Conservation (phyloP, 2,113 vertebrate genomes). For the Martes martes region DNA sequence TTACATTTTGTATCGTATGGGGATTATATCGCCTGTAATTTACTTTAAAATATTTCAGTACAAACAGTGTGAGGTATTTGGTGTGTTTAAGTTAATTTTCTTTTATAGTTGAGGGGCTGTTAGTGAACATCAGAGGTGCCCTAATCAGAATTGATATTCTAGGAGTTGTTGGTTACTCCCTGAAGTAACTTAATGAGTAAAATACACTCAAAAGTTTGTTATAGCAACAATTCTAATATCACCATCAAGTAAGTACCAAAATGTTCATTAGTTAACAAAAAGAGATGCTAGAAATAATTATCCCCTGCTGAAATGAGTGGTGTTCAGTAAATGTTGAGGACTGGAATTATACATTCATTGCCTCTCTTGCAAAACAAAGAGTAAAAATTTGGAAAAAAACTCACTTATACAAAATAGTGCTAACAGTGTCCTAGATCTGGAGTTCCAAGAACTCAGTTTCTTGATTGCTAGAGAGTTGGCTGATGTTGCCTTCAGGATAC, state of each 20-base stretch:
- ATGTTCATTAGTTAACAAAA: neutral
- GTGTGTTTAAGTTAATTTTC: neutral
- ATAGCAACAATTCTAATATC: neutral
- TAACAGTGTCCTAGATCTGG: neutral
- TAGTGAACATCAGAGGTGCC: neutral
- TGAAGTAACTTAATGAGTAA: neutral
- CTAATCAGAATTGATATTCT: neutral
- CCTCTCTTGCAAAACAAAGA: neutral
- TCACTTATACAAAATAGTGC: neutral
- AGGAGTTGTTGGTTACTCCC: neutral
- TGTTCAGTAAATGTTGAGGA: neutral
- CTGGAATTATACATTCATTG: neutral
- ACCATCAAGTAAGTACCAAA: neutral
- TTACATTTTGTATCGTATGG: neutral
- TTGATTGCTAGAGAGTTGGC: neutral
- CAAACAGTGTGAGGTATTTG: neutral
- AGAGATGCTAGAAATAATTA: neutral
- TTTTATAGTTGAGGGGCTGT: neutral
- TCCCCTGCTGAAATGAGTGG: neutral
- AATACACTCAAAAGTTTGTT: neutral
- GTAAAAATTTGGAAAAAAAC: neutral
- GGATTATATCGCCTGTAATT: neutral
- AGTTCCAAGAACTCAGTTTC: neutral
- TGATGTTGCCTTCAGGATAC: neutral
- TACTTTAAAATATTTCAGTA: slow-evolving; percentile 13